phyloP scores from a whole-genome alignment of 2,113 vertebrate species.

The Stegostoma tigrinum region DNA sequence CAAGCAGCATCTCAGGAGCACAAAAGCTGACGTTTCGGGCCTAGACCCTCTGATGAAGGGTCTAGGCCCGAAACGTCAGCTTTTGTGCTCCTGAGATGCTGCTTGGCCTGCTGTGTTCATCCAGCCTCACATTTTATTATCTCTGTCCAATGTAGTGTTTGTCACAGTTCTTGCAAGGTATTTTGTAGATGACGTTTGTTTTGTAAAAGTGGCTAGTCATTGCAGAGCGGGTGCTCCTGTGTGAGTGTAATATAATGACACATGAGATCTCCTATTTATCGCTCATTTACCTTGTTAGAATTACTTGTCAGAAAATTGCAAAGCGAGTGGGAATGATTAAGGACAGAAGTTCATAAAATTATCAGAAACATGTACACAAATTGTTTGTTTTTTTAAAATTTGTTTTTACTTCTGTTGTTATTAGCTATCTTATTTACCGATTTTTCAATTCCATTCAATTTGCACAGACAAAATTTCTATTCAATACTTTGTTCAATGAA shows the following conservation, averaged over 20 bases:
- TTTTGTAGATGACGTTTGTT: no score
- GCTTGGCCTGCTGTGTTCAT: no score
- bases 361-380: neutral
- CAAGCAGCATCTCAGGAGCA: no score
- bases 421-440: neutral
- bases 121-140: no score
- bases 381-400: neutral
- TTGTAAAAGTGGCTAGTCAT: neutral
- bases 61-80: no score
- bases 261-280: neutral
- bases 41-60: no score
- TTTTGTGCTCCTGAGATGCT: no score
- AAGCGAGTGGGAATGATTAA: neutral
- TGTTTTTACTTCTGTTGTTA: no score
- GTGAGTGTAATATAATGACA: neutral
- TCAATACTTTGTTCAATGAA: neutral
- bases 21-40: no score
- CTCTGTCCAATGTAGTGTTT: no score
- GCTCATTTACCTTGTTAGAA: neutral
- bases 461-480: neutral
- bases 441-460: neutral
- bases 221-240: neutral
- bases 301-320: neutral
- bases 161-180: no score
- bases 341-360: neutral